A percentile compares a stretch with the other conserved stretches of the same genome.
Evolutionary conservation across 1,140 invertebrate genomes (phyloP).

Genomic region (Agrypnia vestita): DNA sequence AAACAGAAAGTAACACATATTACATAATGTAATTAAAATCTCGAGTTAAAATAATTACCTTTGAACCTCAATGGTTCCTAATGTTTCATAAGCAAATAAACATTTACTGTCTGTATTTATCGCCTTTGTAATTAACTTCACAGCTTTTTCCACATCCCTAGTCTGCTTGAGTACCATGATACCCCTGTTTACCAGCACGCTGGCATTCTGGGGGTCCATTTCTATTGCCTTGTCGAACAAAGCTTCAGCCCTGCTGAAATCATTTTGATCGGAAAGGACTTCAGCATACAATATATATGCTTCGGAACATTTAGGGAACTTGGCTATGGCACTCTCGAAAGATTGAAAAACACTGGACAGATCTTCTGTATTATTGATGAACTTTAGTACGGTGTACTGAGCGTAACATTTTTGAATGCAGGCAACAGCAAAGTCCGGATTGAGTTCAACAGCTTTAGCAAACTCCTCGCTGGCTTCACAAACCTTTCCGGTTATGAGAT

Average conservation of each 20-base stretch:
- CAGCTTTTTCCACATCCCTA: slow-evolving; percentile 85
- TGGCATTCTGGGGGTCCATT: slow-evolving; percentile 89
- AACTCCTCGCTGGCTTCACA: slow-evolving; percentile 88
- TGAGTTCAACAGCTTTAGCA: slow-evolving; percentile 85
- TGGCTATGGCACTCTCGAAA: slow-evolving; percentile 84
- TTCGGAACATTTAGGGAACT: slow-evolving; percentile 89
- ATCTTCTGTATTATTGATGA: slow-evolving; percentile 72
- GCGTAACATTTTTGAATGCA: slow-evolving; percentile 91
- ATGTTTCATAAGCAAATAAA: slow-evolving; percentile 95
- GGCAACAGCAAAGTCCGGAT: slow-evolving; percentile 87
- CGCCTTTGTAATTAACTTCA: slow-evolving; percentile 86
- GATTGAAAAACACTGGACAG: slow-evolving; percentile 75
- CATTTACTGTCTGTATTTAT: slow-evolving; percentile 92
- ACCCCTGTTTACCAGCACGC: slow-evolving; percentile 89
- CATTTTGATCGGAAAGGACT: slow-evolving; percentile 87
- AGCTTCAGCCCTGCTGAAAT: slow-evolving; percentile 86
- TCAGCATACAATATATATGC: slow-evolving; percentile 88
- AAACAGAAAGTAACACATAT: too few relatives aligned
- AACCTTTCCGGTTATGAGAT: slow-evolving; percentile 86
- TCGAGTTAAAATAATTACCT: slow-evolving; percentile 75
- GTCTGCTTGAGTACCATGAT: slow-evolving; percentile 88
- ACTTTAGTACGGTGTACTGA: slow-evolving; percentile 84
- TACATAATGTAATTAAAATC: neutral
- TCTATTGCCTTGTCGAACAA: slow-evolving; percentile 87
- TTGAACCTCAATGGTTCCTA: slow-evolving; percentile 95